Conservation (phyloP, 1,140 invertebrate genomes). For the Drosophila subobscura region DNA sequence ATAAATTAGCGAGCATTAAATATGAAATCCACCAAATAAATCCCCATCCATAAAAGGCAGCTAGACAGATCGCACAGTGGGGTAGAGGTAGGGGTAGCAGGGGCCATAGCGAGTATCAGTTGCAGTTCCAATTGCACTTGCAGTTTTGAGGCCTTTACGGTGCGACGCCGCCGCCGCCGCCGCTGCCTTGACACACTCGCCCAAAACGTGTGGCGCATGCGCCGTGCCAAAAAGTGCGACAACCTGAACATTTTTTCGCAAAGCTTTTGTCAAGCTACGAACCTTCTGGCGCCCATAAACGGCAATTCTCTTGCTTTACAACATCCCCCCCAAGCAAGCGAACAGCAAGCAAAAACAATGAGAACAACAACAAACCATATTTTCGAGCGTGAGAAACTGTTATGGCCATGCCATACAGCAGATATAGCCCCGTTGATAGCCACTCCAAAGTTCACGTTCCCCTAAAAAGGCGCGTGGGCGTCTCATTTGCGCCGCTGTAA, state of each 20-base stretch:
- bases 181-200: conserved; percentile 73
- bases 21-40: conserved; percentile 65
- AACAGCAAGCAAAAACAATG: conserved; percentile 40
- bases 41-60: conserved; percentile 70
- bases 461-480: conserved; percentile 56
- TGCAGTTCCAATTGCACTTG: conserved; percentile 49
- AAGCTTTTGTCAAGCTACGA: conserved; percentile 39
- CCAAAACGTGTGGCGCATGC: conserved; percentile 75
- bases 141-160: conserved; percentile 41
- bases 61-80: conserved; percentile 11
- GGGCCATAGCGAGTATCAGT: conserved; percentile 17
- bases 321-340: conserved; percentile 8
- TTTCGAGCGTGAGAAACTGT: conserved; percentile 77
- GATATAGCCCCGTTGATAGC: conserved; percentile 46
- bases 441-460: conserved; percentile 61
- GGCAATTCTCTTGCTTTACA: conserved; percentile 69
- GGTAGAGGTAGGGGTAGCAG: neutral
- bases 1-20: conserved; percentile 73
- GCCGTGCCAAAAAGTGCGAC: conserved; percentile 47
- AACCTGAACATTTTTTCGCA: conserved; percentile 26
- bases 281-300: conserved; percentile 76
- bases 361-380: conserved; percentile 57
- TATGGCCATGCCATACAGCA: conserved; percentile 51
- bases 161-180: neutral
- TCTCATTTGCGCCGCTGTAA: conserved; percentile 45